phyloP scores from a whole-genome alignment of 2,113 vertebrate species.

The Corythornis vintsioides region DNA sequence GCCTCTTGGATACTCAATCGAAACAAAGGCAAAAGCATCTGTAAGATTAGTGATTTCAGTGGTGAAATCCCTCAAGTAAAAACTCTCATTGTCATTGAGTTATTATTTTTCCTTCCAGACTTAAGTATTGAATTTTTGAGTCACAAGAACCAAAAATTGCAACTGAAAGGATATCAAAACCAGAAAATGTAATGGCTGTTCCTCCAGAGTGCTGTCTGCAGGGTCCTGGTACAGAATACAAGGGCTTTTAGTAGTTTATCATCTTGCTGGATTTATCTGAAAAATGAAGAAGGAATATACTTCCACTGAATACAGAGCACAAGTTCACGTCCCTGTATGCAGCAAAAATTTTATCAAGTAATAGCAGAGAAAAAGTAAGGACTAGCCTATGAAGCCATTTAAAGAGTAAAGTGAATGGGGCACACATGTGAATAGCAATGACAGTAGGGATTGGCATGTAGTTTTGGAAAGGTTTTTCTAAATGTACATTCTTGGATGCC shows the following conservation, averaged over 20 bases:
- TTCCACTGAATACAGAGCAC: not conserved
- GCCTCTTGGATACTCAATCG: not conserved
- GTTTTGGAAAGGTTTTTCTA: constrained; percentile 3
- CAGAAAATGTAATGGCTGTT: not conserved
- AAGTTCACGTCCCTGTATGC: not conserved
- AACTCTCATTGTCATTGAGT: not conserved
- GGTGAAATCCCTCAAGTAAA: not conserved
- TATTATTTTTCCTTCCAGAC: not conserved
- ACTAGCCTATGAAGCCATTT: not conserved
- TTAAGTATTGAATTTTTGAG: not conserved
- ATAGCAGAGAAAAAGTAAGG: not conserved
- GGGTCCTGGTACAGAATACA: not conserved
- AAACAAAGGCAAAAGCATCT: not conserved
- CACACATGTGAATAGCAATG: not conserved
- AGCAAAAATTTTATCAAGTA: not conserved
- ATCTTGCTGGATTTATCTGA: not conserved
- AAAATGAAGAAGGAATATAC: not conserved
- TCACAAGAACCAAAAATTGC: not conserved
- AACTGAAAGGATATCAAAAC: not conserved
- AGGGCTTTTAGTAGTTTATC: not conserved
- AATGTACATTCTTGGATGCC: constrained; percentile 21
- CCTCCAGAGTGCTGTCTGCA: not conserved
- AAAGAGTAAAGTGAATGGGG: not conserved
- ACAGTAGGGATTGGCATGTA: not conserved
- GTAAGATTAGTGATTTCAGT: not conserved